phyloP scores from a whole-genome alignment of 2,113 vertebrate genomes.

The Menidia beryllina region DNA sequence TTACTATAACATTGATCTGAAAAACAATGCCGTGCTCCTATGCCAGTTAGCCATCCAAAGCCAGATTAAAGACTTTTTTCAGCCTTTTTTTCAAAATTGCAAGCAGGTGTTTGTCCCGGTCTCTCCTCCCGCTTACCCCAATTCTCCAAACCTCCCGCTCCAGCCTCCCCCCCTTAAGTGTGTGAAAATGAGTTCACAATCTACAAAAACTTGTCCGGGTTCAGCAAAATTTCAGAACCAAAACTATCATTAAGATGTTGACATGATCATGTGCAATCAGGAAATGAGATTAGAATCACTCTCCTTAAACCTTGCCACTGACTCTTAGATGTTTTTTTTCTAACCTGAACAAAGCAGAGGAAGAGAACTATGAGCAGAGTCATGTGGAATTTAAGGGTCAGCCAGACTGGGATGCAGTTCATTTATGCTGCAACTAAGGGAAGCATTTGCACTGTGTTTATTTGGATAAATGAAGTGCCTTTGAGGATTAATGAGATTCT shows the following conservation, averaged over 20 bases:
- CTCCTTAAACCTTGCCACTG: slow-evolving; percentile 36
- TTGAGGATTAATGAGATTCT: slow-evolving; percentile 29
- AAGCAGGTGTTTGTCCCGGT: slow-evolving; percentile 81
- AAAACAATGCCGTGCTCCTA: slow-evolving; percentile 70
- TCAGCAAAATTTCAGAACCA: slow-evolving; percentile 47
- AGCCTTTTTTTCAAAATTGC: slow-evolving; percentile 78
- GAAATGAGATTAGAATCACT: slow-evolving; percentile 65
- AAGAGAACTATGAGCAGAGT: slow-evolving; percentile 31
- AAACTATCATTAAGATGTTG: slow-evolving; percentile 49
- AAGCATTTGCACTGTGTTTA: slow-evolving; percentile 60
- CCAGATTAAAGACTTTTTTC: slow-evolving; percentile 60
- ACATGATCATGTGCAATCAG: slow-evolving; percentile 55
- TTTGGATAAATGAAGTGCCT: slow-evolving; percentile 49
- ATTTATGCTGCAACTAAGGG: slow-evolving; percentile 40
- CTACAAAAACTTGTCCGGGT: slow-evolving; percentile 55
- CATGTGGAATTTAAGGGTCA: slow-evolving; percentile 50
- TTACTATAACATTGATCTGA: slow-evolving; percentile 79
- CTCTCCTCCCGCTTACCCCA: slow-evolving; percentile 51
- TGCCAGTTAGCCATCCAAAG: slow-evolving; percentile 69
- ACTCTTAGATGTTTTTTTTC: slow-evolving; percentile 44
- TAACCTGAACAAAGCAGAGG: slow-evolving; percentile 28
- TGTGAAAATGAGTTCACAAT: slow-evolving; percentile 62
- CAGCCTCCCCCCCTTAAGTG: slow-evolving; percentile 31
- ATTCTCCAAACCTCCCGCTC: slow-evolving; percentile 39
- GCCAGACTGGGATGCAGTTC: slow-evolving; percentile 56